A percentile compares a stretch with the other conserved stretches of the same genome.
These are phyloP conservation scores for Pithys albifrons DNA, from an alignment of 2,113 vertebrate genomes.

Conservation along the genomic window DNA sequence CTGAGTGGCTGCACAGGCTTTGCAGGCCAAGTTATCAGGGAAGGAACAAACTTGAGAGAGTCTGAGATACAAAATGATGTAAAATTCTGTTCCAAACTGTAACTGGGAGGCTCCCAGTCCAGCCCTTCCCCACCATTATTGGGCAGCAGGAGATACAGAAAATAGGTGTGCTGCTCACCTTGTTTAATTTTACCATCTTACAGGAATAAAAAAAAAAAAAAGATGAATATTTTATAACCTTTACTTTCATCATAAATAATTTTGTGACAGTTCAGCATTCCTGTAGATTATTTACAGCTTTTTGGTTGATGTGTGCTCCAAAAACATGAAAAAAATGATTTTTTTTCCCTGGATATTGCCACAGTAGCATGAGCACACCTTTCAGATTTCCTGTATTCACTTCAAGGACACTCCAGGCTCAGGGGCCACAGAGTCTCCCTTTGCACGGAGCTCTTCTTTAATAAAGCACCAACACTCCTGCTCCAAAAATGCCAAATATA, in stretches of 20 bases:
- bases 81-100: not conserved
- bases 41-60: not conserved
- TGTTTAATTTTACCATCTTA: constrained; percentile 66
- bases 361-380: not conserved
- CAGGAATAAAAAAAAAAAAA: constrained; percentile 48
- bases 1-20: not conserved
- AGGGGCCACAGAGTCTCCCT: constrained; percentile 47
- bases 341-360: not conserved
- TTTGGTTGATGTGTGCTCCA: constrained; percentile 61
- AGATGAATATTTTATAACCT: constrained; percentile 77
- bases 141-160: constrained; percentile 29
- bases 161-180: constrained; percentile 43
- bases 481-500: constrained; percentile 78
- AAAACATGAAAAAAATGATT: constrained; percentile 19
- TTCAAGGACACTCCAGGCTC: constrained; percentile 59
- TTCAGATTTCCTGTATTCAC: constrained; percentile 17
- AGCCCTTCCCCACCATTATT: not conserved
- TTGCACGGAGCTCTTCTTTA: constrained; percentile 47
- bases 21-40: not conserved
- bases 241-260: constrained; percentile 74
- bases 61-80: not conserved
- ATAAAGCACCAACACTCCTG: constrained; percentile 72
- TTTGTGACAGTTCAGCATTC: constrained; percentile 70
- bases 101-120: not conserved
- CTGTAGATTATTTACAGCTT: constrained; percentile 73